Conservation (phyloP, 2,797 vertebrate genomes). For the Octomys mimax region DNA sequence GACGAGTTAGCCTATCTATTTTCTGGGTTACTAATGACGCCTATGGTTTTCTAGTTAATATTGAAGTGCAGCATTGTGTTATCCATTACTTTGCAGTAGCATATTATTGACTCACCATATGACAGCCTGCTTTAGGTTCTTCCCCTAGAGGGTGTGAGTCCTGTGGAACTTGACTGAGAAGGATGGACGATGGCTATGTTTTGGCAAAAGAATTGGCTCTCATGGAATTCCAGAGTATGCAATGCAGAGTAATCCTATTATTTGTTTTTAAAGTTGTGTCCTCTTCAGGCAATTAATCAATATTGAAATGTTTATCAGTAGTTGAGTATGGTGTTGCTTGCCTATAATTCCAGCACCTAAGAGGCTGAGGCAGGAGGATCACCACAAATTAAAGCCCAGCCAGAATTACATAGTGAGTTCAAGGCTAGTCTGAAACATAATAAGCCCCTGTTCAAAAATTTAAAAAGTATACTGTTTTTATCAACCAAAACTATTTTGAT, state of each 20-base stretch:
- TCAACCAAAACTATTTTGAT: constrained; percentile 11
- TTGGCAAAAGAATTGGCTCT: background rate
- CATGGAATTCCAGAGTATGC: background rate
- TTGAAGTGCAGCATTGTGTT: constrained; percentile 41
- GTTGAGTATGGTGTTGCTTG: background rate
- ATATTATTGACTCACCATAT: background rate
- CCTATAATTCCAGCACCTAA: background rate
- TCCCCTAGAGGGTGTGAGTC: background rate
- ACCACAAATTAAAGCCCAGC: background rate
- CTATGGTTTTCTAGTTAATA: constrained; percentile 54
- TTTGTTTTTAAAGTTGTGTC: background rate
- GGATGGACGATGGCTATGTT: background rate
- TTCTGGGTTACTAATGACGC: background rate
- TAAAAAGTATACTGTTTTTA: background rate
- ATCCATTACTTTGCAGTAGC: background rate
- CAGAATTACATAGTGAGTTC: background rate
- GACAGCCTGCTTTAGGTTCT: background rate
- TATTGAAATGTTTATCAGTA: constrained; percentile 21
- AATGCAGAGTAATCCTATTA: background rate
- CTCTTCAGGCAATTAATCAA: constrained; percentile 30
- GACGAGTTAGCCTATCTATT: background rate
- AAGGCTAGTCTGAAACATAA: background rate
- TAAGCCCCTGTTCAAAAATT: background rate
- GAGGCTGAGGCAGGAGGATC: background rate
- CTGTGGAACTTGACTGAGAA: background rate